Conservation (phyloP, 2,797 vertebrate species). For the Mastacembelus armatus region DNA sequence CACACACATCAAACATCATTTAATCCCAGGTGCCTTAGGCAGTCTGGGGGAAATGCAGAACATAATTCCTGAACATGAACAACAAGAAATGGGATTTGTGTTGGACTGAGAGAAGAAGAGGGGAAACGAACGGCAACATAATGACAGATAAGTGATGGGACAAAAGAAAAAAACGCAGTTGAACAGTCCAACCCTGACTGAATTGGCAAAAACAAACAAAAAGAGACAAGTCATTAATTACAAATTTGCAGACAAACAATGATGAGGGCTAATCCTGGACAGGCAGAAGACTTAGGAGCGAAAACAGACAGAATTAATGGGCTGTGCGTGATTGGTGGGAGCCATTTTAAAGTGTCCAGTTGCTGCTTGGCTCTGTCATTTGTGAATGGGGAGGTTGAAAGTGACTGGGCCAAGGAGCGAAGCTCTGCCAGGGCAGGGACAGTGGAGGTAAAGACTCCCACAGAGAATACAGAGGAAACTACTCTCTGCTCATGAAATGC, state of each 20-base stretch:
- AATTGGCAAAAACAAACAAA: conserved; percentile 39
- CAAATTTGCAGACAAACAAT: conserved; percentile 62
- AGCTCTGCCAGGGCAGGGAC: conserved; percentile 39
- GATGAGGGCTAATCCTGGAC: conserved; percentile 56
- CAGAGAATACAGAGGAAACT: conserved; percentile 53
- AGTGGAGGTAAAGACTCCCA: conserved; percentile 55
- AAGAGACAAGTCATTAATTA: conserved; percentile 65
- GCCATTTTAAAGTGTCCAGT: conserved; percentile 53
- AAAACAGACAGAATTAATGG: conserved; percentile 53
- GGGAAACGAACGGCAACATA: conserved; percentile 52
- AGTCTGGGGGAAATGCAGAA: conserved; percentile 71
- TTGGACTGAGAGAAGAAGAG: conserved; percentile 60
- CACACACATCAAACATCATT: conserved; percentile 59
- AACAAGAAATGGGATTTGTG: conserved; percentile 76
- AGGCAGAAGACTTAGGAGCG: conserved; percentile 41
- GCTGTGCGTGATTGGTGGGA: conserved; percentile 35
- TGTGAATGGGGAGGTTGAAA: conserved; percentile 48
- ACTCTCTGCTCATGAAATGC: conserved; percentile 33
- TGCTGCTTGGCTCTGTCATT: conserved; percentile 29
- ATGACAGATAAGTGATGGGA: conserved; percentile 57
- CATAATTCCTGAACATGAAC: conserved; percentile 76
- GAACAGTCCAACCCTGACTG: conserved; percentile 55
- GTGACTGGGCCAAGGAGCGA: conserved; percentile 32
- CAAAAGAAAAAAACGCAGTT: conserved; percentile 49
- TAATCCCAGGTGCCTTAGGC: conserved; percentile 77